Conservation (phyloP, 2,888 invertebrate species). For the Boloria selene region DNA sequence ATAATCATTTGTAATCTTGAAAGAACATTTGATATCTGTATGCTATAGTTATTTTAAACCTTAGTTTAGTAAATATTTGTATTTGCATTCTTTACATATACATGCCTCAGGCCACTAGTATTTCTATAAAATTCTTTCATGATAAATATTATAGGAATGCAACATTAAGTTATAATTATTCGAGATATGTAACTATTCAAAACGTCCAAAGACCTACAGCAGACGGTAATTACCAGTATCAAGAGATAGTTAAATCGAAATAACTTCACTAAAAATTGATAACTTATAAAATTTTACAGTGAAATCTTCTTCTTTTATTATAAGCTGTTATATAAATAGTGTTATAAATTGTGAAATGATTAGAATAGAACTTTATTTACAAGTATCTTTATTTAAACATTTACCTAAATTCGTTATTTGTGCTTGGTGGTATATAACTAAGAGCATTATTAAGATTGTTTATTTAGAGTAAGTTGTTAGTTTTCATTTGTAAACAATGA, state of each 20-base stretch:
- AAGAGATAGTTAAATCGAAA: constrained; percentile 31
- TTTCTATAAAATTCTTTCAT: constrained; percentile 21
- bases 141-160: constrained; percentile 24
- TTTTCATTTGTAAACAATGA: no score
- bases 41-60: background rate
- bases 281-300: constrained; percentile 27
- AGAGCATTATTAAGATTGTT: no score
- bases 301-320: constrained; percentile 31
- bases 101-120: constrained; percentile 4
- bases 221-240: constrained; percentile 35
- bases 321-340: constrained; percentile 29
- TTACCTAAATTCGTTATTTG: no score
- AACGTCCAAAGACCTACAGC: constrained; percentile 36
- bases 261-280: constrained; percentile 32
- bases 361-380: no score
- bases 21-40: constrained; percentile 1
- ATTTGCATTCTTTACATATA: background rate
- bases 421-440: no score
- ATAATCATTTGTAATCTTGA: constrained; percentile 15
- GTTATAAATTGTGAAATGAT: constrained; percentile 4
- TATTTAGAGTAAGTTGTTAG: no score
- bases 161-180: constrained; percentile 33
- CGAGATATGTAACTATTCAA: constrained; percentile 23
- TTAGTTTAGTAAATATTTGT: no score
- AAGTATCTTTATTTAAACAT: no score